Conservation (phyloP, 2,113 vertebrate genomes). For the Danionella cerebrum region DNA sequence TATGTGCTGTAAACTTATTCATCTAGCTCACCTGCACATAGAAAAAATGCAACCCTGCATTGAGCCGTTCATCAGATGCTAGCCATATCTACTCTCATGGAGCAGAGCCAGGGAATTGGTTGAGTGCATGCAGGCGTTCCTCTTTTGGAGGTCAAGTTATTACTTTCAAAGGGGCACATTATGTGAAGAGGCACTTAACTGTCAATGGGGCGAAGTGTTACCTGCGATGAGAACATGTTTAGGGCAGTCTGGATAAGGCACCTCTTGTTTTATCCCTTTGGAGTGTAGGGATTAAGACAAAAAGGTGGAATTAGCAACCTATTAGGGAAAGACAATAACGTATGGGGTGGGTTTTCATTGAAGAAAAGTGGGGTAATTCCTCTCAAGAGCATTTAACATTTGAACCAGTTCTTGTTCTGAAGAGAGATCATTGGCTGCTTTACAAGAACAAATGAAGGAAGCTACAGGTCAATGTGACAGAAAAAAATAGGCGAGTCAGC, state of each 20-base stretch:
- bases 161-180: conserved; percentile 12
- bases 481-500: background rate
- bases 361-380: background rate
- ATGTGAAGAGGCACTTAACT: conserved; percentile 6
- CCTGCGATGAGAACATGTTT: background rate
- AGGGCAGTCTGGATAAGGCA: background rate
- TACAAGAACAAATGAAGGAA: background rate
- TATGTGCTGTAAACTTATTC: conserved; percentile 34
- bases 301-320: conserved; percentile 16
- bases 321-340: background rate
- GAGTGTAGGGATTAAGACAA: background rate
- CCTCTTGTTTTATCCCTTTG: background rate
- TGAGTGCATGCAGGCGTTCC: background rate
- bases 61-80: conserved; percentile 9
- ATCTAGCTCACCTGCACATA: conserved; percentile 23
- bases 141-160: conserved; percentile 18
- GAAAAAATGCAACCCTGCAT: conserved; percentile 5
- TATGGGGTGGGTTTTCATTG: background rate
- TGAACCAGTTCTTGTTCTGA: background rate
- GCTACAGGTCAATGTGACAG: background rate
- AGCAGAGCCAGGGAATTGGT: background rate
- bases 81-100: background rate
- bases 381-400: conserved; percentile 9
- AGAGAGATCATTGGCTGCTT: conserved; percentile 5
- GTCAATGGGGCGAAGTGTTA: conserved; percentile 1